Conservation (phyloP, 1,140 invertebrate species). For the Ephestia elutella region DNA sequence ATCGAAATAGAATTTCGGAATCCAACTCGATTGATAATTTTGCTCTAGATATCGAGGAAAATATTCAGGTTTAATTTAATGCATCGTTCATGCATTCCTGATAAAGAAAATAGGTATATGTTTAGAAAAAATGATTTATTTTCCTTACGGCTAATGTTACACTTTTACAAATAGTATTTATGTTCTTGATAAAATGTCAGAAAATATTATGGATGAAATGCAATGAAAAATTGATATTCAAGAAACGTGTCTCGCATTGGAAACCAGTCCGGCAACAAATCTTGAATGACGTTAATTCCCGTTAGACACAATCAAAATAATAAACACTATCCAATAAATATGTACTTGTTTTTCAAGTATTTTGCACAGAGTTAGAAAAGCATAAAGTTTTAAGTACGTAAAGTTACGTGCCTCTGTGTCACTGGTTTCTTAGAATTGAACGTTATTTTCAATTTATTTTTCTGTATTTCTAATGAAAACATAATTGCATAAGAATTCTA, state of each 20-base stretch:
- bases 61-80: not conserved
- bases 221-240: slow-evolving; percentile 13
- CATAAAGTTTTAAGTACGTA: no score
- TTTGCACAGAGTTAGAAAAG: not conserved
- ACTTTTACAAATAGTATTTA: no score
- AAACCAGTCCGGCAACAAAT: not conserved
- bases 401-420: no score
- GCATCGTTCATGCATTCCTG: not conserved
- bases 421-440: no score
- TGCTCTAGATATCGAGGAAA: not conserved
- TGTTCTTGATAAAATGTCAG: no score
- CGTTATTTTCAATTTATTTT: no score
- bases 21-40: no score
- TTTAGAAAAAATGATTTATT: no score
- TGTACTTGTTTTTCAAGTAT: not conserved
- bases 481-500: no score
- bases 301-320: not conserved
- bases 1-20: no score
- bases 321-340: not conserved
- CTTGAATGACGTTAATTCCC: slow-evolving; percentile 1
- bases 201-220: not conserved
- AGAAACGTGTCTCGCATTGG: not conserved
- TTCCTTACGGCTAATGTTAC: not conserved
- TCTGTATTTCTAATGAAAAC: no score
- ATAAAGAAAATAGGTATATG: no score